Conservation (phyloP, 2,113 vertebrate species). For the Elachura formosa region DNA sequence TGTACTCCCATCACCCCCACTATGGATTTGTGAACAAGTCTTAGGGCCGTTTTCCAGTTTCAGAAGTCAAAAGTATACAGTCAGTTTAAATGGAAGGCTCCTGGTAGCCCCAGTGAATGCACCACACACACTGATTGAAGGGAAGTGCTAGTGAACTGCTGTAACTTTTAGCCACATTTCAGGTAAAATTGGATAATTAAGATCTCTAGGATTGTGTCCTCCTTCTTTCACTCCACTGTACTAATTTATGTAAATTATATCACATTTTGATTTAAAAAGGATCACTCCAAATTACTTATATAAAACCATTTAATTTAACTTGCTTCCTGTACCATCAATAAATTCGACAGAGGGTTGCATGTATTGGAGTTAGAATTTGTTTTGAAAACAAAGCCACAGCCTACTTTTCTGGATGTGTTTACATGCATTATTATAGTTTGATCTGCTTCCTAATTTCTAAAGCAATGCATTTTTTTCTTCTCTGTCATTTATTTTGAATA, state of each 20-base stretch:
- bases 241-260: background rate
- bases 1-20: background rate
- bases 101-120: background rate
- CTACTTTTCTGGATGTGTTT: background rate
- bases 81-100: background rate
- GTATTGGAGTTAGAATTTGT: background rate
- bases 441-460: conserved; percentile 36
- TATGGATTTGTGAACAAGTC: background rate
- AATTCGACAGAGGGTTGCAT: background rate
- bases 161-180: background rate
- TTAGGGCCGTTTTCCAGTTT: background rate
- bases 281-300: background rate
- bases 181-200: background rate
- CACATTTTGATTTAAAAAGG: background rate
- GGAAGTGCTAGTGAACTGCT: background rate
- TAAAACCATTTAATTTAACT: background rate
- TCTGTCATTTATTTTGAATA: conserved; percentile 57
- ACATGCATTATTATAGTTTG: conserved; percentile 11
- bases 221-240: background rate
- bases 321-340: background rate
- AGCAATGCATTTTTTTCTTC: conserved; percentile 10
- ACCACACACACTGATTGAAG: background rate
- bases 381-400: background rate
- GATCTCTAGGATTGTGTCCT: background rate
- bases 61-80: background rate